Percentiles rank a stretch among this genome's conserved stretches.
These are phyloP conservation scores for Amphiprion clarkii DNA, from an alignment of 2,797 vertebrate genomes.

Conservation along the genomic window DNA sequence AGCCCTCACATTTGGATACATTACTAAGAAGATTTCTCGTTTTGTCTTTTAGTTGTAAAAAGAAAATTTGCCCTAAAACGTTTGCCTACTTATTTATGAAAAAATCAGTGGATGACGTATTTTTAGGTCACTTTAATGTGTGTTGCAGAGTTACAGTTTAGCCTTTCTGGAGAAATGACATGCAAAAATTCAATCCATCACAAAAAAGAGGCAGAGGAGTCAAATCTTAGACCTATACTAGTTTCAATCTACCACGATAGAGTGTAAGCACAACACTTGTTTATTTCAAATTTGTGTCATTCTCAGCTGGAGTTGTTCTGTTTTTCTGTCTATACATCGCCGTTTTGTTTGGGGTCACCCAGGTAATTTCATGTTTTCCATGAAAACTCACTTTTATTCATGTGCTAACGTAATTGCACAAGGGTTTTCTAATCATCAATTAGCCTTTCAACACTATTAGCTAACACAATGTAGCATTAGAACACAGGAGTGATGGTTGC, in stretches of 20 bases:
- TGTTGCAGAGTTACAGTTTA: background rate
- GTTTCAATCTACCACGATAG: background rate
- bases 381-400: too few species aligned
- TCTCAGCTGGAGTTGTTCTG: background rate
- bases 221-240: background rate
- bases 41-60: background rate
- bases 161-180: background rate
- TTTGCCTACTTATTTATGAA: background rate
- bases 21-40: constrained; percentile 20
- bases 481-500: too few species aligned
- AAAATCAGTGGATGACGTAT: background rate
- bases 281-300: constrained; percentile 33
- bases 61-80: constrained; percentile 5
- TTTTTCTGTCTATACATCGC: too few species aligned
- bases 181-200: background rate
- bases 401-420: too few species aligned
- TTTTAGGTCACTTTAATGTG: background rate
- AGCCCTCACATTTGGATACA: constrained; percentile 37
- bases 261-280: constrained; percentile 12
- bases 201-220: background rate
- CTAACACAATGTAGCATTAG: too few species aligned
- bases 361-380: too few species aligned
- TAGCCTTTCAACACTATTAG: too few species aligned
- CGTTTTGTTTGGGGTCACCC: too few species aligned
- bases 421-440: too few species aligned